phyloP scores from a whole-genome alignment of 2,113 vertebrate genomes.

The Sinocyclocheilus anophthalmus region DNA sequence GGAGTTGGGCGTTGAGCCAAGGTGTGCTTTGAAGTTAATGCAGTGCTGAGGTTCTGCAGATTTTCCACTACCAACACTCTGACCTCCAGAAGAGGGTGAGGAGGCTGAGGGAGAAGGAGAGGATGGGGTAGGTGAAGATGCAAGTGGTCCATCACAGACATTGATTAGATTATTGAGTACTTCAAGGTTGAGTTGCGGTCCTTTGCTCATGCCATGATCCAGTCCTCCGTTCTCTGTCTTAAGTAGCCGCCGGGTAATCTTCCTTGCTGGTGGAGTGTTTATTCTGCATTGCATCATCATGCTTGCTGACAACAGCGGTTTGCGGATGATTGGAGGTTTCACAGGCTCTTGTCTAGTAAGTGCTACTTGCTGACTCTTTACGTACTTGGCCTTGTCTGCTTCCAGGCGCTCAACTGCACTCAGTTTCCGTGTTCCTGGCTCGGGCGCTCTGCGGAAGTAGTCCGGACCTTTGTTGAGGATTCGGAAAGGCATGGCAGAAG shows the following conservation, averaged over 20 bases:
- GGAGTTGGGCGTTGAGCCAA: constrained; percentile 53
- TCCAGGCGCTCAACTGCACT: constrained; percentile 89
- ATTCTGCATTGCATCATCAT: constrained; percentile 72
- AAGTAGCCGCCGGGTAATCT: constrained; percentile 59
- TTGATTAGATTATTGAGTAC: constrained; percentile 92
- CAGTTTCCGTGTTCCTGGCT: constrained; percentile 74
- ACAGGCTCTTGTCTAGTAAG: constrained; percentile 85
- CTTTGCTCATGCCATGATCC: constrained; percentile 57
- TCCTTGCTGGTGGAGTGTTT: constrained; percentile 75
- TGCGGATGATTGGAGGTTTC: constrained; percentile 78
- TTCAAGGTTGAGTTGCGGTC: constrained; percentile 83
- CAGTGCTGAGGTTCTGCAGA: constrained; percentile 58
- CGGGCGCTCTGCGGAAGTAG: constrained; percentile 82
- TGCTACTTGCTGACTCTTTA: constrained; percentile 91
- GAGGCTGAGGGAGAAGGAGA: constrained; percentile 67
- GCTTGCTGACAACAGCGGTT: constrained; percentile 79
- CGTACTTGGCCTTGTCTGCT: constrained; percentile 93
- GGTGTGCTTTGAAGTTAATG: constrained; percentile 31
- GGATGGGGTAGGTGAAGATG: constrained; percentile 65
- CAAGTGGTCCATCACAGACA: constrained; percentile 80
- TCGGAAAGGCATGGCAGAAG: constrained; percentile 86
- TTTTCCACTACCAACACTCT: constrained; percentile 68
- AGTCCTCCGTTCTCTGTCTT: constrained; percentile 69
- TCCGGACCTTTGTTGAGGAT: constrained; percentile 90
- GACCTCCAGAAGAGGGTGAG: constrained; percentile 70